Evolutionary conservation across 2,797 vertebrate species (phyloP).

Genomic region (Enteromius afrohamiltoni): DNA sequence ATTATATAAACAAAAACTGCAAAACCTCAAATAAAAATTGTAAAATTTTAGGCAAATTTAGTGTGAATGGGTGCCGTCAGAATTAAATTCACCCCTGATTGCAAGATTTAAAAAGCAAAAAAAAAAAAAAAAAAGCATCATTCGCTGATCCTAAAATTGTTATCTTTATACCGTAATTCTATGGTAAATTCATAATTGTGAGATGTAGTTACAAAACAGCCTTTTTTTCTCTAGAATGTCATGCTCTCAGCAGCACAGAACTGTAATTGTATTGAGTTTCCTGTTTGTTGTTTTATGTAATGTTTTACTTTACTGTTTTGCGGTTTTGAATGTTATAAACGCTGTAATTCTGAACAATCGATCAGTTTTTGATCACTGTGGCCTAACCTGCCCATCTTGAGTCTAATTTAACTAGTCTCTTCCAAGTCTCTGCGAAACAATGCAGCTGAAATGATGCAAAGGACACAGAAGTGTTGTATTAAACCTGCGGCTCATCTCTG

Average conservation of each 20-base stretch:
- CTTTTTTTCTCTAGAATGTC: background rate
- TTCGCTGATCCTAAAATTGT: no score
- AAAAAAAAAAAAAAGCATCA: background rate
- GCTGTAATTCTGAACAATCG: background rate
- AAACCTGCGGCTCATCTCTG: constrained; percentile 10
- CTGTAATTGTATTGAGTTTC: background rate
- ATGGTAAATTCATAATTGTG: no score
- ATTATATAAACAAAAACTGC: no score
- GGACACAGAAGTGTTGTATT: background rate
- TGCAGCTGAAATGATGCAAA: background rate
- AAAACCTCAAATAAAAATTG: background rate
- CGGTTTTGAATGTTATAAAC: background rate
- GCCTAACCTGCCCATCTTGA: background rate
- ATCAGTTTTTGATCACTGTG: background rate
- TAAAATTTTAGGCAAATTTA: background rate
- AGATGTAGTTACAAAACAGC: no score
- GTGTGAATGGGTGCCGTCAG: no score
- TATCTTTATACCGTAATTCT: no score
- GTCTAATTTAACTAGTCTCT: background rate
- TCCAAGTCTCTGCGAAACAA: background rate
- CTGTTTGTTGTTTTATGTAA: background rate
- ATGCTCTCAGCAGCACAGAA: background rate
- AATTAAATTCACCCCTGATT: no score
- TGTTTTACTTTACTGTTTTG: background rate
- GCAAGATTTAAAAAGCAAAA: no score